phyloP scores from a whole-genome alignment of 2,797 vertebrate genomes.

The Sphenodon punctatus region DNA sequence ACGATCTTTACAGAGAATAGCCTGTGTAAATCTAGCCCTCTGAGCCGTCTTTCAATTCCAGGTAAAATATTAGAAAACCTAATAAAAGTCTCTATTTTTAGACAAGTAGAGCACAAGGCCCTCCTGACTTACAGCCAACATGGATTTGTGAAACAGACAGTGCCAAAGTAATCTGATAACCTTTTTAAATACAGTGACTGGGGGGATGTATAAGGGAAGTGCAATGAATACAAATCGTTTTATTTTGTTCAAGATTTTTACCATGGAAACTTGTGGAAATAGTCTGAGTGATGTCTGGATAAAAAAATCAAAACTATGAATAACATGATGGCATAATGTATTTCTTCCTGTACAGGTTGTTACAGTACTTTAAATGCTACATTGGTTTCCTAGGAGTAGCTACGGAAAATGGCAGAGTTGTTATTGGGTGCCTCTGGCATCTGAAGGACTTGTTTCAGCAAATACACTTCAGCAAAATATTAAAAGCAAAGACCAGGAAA shows the following conservation, averaged over 20 bases:
- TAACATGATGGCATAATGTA: neutral
- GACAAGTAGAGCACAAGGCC: conserved; percentile 17
- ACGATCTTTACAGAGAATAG: conserved; percentile 5
- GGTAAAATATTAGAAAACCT: conserved; percentile 67
- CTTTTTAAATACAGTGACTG: conserved; percentile 40
- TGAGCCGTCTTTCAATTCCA: conserved; percentile 56
- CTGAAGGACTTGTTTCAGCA: too few relatives aligned
- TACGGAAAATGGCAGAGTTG: too few relatives aligned
- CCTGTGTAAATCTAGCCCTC: conserved; percentile 33
- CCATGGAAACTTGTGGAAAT: conserved; percentile 28
- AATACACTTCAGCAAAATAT: neutral
- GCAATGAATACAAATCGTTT: neutral
- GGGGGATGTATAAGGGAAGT: conserved; percentile 13
- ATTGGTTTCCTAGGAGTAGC: neutral
- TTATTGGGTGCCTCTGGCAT: neutral
- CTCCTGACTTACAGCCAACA: conserved; percentile 35
- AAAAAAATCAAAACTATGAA: too few relatives aligned
- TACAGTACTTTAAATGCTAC: neutral
- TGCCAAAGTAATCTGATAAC: conserved; percentile 33
- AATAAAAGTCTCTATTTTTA: conserved; percentile 62
- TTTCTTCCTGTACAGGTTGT: neutral
- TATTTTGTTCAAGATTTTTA: conserved; percentile 17
- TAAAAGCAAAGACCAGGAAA: too few relatives aligned
- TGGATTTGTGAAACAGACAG: conserved; percentile 45
- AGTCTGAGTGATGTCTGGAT: conserved; percentile 21